Evolutionary conservation across 2,888 invertebrate genomes (phyloP).

Genomic region (Spilarctia lutea): DNA sequence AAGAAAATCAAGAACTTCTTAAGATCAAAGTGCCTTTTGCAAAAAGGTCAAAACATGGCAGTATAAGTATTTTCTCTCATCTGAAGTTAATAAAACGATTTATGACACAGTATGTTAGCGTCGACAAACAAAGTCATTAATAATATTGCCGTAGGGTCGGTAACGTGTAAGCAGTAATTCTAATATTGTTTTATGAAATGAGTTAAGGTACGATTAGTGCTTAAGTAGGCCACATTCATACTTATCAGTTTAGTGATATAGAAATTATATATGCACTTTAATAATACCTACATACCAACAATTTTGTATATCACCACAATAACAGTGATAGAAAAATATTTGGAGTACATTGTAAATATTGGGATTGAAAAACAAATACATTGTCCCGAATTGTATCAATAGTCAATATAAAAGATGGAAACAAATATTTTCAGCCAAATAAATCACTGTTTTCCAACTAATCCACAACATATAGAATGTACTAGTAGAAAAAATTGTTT

Average conservation of each 20-base stretch:
- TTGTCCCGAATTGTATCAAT: slow-evolving; percentile 10
- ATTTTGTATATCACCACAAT: not conserved
- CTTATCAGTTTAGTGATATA: not conserved
- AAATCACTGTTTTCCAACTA: slow-evolving; percentile 32
- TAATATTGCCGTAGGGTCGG: not conserved
- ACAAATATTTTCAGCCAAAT: slow-evolving; percentile 26
- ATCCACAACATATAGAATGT: slow-evolving; percentile 25
- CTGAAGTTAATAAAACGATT: not conserved
- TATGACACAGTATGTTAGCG: not conserved
- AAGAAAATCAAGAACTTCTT: no score
- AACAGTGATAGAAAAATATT: not conserved
- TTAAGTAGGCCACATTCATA: not conserved
- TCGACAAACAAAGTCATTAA: not conserved
- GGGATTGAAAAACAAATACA: not conserved
- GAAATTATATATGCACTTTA: no score
- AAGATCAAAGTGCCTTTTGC: not conserved
- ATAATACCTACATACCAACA: no score
- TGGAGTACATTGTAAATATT: slow-evolving; percentile 4
- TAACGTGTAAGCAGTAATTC: not conserved
- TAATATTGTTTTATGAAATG: not conserved
- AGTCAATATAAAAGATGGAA: slow-evolving; percentile 12
- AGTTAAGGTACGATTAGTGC: not conserved
- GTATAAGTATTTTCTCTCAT: not conserved
- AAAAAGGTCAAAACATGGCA: not conserved
- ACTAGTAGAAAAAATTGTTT: slow-evolving; percentile 27